phyloP scores from a whole-genome alignment of 2,888 invertebrate genomes.

The Dioctria linearis region DNA sequence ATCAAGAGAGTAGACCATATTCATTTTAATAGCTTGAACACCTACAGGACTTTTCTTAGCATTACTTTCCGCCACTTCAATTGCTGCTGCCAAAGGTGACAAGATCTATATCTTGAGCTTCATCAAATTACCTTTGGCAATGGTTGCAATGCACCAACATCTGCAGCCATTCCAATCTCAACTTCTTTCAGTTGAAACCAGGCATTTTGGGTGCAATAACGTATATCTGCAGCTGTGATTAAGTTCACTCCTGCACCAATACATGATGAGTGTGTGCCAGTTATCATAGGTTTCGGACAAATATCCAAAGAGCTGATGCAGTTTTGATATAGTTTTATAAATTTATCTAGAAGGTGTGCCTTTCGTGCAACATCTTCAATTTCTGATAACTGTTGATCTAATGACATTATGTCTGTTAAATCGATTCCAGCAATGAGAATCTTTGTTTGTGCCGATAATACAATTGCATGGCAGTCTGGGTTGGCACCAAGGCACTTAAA shows the following conservation, averaged over 20 bases:
- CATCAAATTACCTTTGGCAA: slow-evolving; percentile 87
- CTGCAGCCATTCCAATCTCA: slow-evolving; percentile 91
- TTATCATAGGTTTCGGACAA: slow-evolving; percentile 93
- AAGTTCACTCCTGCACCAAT: slow-evolving; percentile 94
- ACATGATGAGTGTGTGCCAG: slow-evolving; percentile 89
- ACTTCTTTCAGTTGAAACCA: slow-evolving; percentile 93
- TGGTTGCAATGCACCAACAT: slow-evolving; percentile 94
- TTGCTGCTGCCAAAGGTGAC: slow-evolving; percentile 86
- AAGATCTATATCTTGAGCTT: slow-evolving; percentile 86
- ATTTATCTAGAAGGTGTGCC: slow-evolving; percentile 76
- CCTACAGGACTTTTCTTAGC: slow-evolving; percentile 95
- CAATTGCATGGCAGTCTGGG: slow-evolving; percentile 87
- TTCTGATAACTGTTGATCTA: slow-evolving; percentile 71
- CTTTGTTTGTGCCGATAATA: slow-evolving; percentile 91
- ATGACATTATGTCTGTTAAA: slow-evolving; percentile 71
- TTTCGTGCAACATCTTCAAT: slow-evolving; percentile 85
- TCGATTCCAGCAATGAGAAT: slow-evolving; percentile 88
- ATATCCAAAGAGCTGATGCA: slow-evolving; percentile 86
- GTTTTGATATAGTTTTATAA: slow-evolving; percentile 82
- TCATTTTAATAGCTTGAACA: slow-evolving; percentile 90
- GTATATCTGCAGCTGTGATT: slow-evolving; percentile 90
- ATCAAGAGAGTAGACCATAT: slow-evolving; percentile 88
- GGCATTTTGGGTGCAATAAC: slow-evolving; percentile 91
- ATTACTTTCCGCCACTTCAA: slow-evolving; percentile 84
- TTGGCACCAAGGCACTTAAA: slow-evolving; percentile 83